Evolutionary conservation across 2,113 vertebrate genomes (phyloP).

Genomic region (Leucopsar rothschildi): DNA sequence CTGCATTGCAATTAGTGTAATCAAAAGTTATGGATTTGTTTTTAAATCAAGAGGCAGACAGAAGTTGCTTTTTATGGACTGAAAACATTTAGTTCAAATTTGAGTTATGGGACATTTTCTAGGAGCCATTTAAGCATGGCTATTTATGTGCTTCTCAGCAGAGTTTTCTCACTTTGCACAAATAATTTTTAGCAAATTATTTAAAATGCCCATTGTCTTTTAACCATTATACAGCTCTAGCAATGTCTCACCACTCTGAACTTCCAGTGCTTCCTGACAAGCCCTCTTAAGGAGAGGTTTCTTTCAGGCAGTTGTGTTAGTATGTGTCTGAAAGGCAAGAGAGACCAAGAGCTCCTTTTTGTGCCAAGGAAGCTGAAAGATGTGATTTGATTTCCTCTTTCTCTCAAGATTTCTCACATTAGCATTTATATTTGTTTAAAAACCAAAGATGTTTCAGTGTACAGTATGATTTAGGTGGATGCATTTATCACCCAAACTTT

Average conservation of each 20-base stretch:
- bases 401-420: neutral
- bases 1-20: neutral
- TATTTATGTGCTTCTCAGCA: neutral
- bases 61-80: neutral
- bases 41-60: neutral
- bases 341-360: neutral
- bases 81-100: neutral
- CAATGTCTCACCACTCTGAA: neutral
- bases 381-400: neutral
- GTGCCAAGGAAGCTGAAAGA: neutral
- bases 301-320: neutral
- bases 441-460: neutral
- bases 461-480: neutral
- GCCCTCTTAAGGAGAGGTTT: neutral
- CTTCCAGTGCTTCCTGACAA: neutral
- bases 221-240: neutral
- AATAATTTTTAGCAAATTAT: neutral
- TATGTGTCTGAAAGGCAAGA: neutral
- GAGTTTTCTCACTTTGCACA: neutral
- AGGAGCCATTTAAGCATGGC: neutral
- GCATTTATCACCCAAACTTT: neutral
- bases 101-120: neutral
- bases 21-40: neutral
- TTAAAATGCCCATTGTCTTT: neutral
- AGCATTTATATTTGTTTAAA: neutral